Percentiles rank a stretch among this genome's conserved stretches.
Conservation (phyloP, 2,113 vertebrate species). For the Reinhardtius hippoglossoides region DNA sequence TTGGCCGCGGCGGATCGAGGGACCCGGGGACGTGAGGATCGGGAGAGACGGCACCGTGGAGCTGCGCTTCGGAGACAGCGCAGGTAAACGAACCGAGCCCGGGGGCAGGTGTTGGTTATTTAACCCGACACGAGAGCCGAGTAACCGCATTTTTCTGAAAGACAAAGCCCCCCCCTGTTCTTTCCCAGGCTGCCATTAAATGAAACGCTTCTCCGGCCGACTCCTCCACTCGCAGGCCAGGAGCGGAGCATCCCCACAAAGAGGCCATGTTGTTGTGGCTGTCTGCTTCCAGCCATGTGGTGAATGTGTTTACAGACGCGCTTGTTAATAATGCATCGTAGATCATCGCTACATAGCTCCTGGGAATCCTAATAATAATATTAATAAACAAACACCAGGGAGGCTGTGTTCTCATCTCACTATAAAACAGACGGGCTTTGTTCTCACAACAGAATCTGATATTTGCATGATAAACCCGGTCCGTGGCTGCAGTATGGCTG, state of each 20-base stretch:
- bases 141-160: not conserved
- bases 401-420: not conserved
- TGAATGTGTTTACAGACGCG: slow-evolving; percentile 65
- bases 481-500: not conserved
- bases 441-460: not conserved
- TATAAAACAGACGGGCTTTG: not conserved
- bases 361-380: not conserved
- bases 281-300: slow-evolving; percentile 71
- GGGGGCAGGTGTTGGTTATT: not conserved
- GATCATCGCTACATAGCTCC: slow-evolving; percentile 22
- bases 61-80: slow-evolving; percentile 51
- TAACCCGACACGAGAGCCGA: not conserved
- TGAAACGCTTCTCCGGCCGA: slow-evolving; percentile 4
- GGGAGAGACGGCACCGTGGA: slow-evolving; percentile 88
- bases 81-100: slow-evolving; percentile 72
- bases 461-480: slow-evolving; percentile 8
- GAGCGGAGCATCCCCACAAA: slow-evolving; percentile 51
- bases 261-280: slow-evolving; percentile 71
- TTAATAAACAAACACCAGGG: not conserved
- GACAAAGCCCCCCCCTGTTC: not conserved
- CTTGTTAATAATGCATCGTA: slow-evolving; percentile 41
- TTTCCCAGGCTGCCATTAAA: not conserved
- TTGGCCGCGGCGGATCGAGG: slow-evolving; percentile 70
- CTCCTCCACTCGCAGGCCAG: slow-evolving; percentile 36
- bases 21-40: slow-evolving; percentile 86